These are phyloP conservation scores for Nemotelus nigrinus DNA, from an alignment of 2,888 invertebrate species.

Conservation along the genomic window DNA sequence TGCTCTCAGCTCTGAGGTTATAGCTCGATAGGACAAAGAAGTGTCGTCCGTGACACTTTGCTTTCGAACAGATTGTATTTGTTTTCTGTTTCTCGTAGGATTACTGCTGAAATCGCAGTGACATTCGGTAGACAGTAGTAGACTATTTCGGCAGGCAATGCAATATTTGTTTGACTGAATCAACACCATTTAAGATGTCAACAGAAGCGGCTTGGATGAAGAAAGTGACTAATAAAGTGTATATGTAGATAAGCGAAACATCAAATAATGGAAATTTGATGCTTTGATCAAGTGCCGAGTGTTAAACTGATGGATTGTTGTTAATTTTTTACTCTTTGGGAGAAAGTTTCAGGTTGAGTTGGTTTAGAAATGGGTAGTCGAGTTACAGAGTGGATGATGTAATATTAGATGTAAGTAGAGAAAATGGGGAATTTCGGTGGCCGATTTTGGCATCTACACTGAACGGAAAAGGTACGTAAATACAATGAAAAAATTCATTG, in stretches of 20 bases:
- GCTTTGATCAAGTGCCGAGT: slow-evolving; percentile 28
- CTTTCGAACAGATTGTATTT: too few relatives aligned
- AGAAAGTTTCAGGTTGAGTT: neutral
- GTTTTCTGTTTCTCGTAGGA: too few relatives aligned
- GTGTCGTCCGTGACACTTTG: too few relatives aligned
- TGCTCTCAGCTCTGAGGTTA: too few relatives aligned
- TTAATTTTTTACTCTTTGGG: too few relatives aligned
- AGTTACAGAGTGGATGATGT: neutral
- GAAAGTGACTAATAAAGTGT: slow-evolving; percentile 18
- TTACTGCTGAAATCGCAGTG: too few relatives aligned
- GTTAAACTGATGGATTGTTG: neutral
- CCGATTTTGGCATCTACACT: neutral
- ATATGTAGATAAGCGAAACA: slow-evolving; percentile 13
- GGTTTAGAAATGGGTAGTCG: neutral
- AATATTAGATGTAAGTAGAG: neutral
- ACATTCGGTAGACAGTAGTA: too few relatives aligned
- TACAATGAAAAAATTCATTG: too few relatives aligned
- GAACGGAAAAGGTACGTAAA: too few relatives aligned
- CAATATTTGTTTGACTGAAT: slow-evolving; percentile 33
- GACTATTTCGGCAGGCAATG: neutral
- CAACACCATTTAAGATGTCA: slow-evolving; percentile 49
- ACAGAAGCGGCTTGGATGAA: slow-evolving; percentile 40
- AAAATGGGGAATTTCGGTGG: neutral
- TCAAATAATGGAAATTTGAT: slow-evolving; percentile 37
- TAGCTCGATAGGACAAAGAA: too few relatives aligned